Evolutionary conservation across 2,888 invertebrate genomes (phyloP).

Genomic region (Cryptus armator): DNA sequence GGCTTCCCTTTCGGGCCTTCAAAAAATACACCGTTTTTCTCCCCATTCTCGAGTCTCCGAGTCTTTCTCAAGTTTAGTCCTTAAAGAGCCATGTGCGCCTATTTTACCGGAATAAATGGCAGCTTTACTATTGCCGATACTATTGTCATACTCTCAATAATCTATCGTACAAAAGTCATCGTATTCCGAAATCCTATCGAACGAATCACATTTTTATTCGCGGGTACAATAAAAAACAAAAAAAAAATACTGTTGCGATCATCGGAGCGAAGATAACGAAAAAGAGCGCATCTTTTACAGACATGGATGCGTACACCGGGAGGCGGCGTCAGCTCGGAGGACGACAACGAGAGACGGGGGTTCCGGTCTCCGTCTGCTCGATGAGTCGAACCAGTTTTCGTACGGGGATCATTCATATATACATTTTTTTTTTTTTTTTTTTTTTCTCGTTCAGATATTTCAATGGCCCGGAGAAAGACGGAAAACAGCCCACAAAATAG

Average conservation of each 20-base stretch:
- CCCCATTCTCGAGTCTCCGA: neutral
- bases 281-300: too few species aligned
- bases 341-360: slow-evolving; percentile 48
- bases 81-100: neutral
- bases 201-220: slow-evolving; percentile 40
- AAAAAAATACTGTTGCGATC: neutral
- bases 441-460: slow-evolving; percentile 28
- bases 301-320: slow-evolving; percentile 45
- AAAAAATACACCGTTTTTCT: slow-evolving; percentile 5
- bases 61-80: neutral
- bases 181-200: too few species aligned
- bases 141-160: too few species aligned
- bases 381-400: slow-evolving; percentile 60
- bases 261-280: slow-evolving; percentile 35
- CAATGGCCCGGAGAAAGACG: slow-evolving; percentile 51
- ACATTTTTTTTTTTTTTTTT: slow-evolving; percentile 26
- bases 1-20: slow-evolving; percentile 46
- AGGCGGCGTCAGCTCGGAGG: slow-evolving; percentile 15
- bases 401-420: slow-evolving; percentile 43
- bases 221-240: slow-evolving; percentile 16
- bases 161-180: too few species aligned
- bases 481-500: slow-evolving; percentile 7
- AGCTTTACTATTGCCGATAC: too few species aligned
- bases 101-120: neutral
- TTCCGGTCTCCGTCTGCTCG: slow-evolving; percentile 38